These are phyloP conservation scores for Lutjanus campechanus DNA, from an alignment of 2,797 vertebrate species.

Conservation along the genomic window DNA sequence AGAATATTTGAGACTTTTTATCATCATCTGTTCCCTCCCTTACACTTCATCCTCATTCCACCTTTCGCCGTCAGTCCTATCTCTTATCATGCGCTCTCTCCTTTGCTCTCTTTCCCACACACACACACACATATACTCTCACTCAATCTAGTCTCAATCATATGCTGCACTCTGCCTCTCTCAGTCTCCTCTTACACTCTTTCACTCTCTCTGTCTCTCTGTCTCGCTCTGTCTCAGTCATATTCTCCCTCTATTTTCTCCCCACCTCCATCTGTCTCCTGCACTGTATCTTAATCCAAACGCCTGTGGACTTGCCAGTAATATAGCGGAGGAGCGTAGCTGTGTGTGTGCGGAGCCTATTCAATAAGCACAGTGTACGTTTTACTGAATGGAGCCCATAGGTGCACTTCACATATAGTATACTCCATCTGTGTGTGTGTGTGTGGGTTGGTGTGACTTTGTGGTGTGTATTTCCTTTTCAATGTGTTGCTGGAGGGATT, in stretches of 20 bases:
- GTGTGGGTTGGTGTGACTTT: background rate
- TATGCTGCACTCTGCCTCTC: slow-evolving; percentile 17
- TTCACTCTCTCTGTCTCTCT: background rate
- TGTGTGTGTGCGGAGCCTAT: slow-evolving; percentile 12
- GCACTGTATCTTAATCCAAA: slow-evolving; percentile 57
- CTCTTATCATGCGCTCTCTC: slow-evolving; percentile 41
- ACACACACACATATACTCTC: slow-evolving; percentile 9
- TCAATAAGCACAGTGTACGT: slow-evolving; percentile 25
- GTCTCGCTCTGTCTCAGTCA: slow-evolving; percentile 24
- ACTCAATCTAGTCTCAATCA: slow-evolving; percentile 25
- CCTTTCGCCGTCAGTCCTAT: slow-evolving; percentile 16
- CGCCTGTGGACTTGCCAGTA: slow-evolving; percentile 52
- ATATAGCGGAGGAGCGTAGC: slow-evolving; percentile 31
- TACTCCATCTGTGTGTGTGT: background rate
- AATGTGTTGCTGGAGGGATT: background rate
- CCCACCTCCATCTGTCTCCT: slow-evolving; percentile 47
- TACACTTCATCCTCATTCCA: slow-evolving; percentile 55
- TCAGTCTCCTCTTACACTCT: slow-evolving; percentile 5
- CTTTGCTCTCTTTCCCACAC: slow-evolving; percentile 7
- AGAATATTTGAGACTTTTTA: slow-evolving; percentile 63
- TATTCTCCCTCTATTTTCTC: slow-evolving; percentile 39
- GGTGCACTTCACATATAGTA: background rate
- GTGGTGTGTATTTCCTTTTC: background rate
- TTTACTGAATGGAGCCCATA: slow-evolving; percentile 29
- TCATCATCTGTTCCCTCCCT: slow-evolving; percentile 56